These are phyloP conservation scores for Drosophila infuscata DNA, from an alignment of 2,888 invertebrate species.

Conservation along the genomic window DNA sequence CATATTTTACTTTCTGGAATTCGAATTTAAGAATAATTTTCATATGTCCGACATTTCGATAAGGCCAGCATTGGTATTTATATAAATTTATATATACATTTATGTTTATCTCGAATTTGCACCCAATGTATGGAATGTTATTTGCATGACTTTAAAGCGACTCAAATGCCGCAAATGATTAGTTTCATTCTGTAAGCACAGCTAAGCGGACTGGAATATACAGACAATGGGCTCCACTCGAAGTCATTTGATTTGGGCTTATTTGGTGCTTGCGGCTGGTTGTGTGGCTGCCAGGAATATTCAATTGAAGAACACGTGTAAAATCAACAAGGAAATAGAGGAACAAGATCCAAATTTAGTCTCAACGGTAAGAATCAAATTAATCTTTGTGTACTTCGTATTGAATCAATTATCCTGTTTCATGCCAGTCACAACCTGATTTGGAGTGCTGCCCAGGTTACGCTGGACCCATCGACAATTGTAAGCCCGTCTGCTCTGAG, in stretches of 20 bases:
- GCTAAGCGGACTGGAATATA: background rate
- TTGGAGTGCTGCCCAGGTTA: constrained; percentile 28
- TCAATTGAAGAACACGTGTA: background rate
- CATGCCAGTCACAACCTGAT: background rate
- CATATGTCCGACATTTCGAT: background rate
- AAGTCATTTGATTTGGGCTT: background rate
- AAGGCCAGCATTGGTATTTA: background rate
- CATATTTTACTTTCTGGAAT: background rate
- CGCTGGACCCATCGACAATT: constrained; percentile 15
- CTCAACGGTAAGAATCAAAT: background rate
- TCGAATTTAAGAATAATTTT: background rate
- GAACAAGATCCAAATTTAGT: background rate
- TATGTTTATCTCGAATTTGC: background rate
- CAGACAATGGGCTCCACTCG: constrained; percentile 6
- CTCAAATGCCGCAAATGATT: background rate
- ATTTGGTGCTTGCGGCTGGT: background rate
- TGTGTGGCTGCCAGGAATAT: background rate
- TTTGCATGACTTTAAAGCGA: background rate
- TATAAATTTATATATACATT: background rate
- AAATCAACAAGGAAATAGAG: background rate
- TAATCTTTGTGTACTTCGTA: background rate
- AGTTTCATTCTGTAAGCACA: constrained; percentile 5
- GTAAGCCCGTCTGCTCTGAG: constrained; percentile 12
- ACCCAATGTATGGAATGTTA: background rate
- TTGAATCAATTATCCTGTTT: background rate